A percentile compares a stretch with the other conserved stretches of the same genome.
phyloP scores from a whole-genome alignment of 2,113 vertebrate species.

The Takifugu bimaculatus region DNA sequence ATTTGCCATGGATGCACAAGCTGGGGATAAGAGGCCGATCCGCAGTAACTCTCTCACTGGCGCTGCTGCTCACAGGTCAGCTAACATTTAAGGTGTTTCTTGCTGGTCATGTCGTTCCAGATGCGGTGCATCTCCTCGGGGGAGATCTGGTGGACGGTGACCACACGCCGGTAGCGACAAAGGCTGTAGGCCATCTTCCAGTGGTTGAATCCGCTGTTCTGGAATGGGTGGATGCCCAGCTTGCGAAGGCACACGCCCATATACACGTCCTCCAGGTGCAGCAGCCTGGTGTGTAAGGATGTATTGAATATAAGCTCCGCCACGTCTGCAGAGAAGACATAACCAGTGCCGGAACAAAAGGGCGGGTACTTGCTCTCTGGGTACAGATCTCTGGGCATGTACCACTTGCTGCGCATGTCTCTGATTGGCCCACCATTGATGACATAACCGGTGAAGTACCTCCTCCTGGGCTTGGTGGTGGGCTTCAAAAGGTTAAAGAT shows the following conservation, averaged over 20 bases:
- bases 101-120: conserved; percentile 99
- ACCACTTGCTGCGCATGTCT: conserved; percentile 97
- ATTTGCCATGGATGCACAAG: conserved; percentile 8
- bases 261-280: conserved; percentile 96
- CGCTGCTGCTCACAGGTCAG: background rate
- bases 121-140: conserved; percentile 98
- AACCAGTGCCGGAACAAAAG: conserved; percentile 97
- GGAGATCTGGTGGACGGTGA: conserved; percentile 97
- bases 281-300: conserved; percentile 93
- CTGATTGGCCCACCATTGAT: conserved; percentile 96
- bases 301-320: conserved; percentile 96
- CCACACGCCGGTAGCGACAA: conserved; percentile 91
- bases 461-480: conserved; percentile 88
- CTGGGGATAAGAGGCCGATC: background rate
- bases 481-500: conserved; percentile 95
- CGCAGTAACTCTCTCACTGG: background rate
- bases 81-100: conserved; percentile 97
- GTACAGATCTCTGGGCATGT: conserved; percentile 95
- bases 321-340: conserved; percentile 95
- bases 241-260: conserved; percentile 95
- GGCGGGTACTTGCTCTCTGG: conserved; percentile 96
- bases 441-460: conserved; percentile 96
- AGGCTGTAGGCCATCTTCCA: conserved; percentile 99
- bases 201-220: conserved; percentile 99
- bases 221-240: conserved; percentile 94